phyloP scores from a whole-genome alignment of 2,797 vertebrate species.

The Furcifer pardalis region DNA sequence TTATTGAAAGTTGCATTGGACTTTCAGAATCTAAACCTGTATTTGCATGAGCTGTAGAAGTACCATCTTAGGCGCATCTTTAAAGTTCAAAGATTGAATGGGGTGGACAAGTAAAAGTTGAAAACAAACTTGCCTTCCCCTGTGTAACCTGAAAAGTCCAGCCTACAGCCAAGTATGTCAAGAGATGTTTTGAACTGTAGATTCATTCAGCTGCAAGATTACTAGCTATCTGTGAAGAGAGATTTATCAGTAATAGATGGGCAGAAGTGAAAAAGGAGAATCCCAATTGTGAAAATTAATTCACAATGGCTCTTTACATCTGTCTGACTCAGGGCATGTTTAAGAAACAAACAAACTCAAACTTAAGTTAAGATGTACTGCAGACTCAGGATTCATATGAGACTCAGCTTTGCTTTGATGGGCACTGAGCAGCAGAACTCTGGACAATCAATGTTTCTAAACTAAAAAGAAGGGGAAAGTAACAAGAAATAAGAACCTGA shows the following conservation, averaged over 20 bases:
- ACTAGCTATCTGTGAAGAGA: conserved; percentile 37
- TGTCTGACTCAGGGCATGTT: conserved; percentile 37
- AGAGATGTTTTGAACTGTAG: background rate
- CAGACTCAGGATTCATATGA: conserved; percentile 21
- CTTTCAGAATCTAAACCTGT: conserved; percentile 16
- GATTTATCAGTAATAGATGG: conserved; percentile 31
- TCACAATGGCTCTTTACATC: conserved; percentile 39
- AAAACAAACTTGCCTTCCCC: conserved; percentile 40
- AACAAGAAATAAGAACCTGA: background rate
- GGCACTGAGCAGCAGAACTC: conserved; percentile 5
- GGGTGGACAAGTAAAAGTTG: conserved; percentile 19
- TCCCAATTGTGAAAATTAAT: conserved; percentile 39
- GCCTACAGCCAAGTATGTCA: rapidly evolving
- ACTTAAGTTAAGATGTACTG: conserved; percentile 39
- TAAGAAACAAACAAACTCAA: background rate
- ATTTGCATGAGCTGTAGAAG: background rate
- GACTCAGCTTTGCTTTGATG: conserved; percentile 13
- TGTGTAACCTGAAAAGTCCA: conserved; percentile 35
- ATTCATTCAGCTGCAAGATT: conserved; percentile 22
- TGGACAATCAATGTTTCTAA: conserved; percentile 5
- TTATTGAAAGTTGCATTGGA: background rate
- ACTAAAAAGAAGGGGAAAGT: conserved; percentile 17
- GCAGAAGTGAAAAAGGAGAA: background rate
- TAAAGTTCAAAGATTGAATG: background rate
- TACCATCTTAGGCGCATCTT: background rate